Evolutionary conservation across 2,113 vertebrate species (phyloP), one percentile per base, ranked within the genome.

Genomic region (Tapirus terrestris): DNA sequence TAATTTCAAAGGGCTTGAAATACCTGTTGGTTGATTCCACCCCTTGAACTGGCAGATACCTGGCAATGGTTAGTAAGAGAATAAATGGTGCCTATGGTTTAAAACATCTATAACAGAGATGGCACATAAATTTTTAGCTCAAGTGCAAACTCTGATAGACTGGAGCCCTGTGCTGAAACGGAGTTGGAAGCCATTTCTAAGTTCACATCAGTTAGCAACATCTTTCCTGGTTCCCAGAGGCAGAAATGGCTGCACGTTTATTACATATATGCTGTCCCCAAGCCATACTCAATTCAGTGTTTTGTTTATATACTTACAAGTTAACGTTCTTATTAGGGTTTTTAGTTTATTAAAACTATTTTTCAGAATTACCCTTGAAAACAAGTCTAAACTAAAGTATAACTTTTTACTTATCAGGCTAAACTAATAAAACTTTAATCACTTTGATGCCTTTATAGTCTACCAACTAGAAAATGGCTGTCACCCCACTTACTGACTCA

Each of bases 351-450:
- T 96, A 76, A 96, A 95, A 83, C 70, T 67, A 53, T 75, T 97
- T 96, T 97, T 96, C 76, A 97, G 79, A 98, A 89, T 94, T 94
- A 92, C 31, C 20, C 43, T 95, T 91, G 81, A 90, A 97, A 97
- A 96, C 0, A 80, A 90, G 48, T 82, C 83, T 51, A 27, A 96
- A 87, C 61, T 80, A 20, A 96, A 89, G 53, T 86, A 5, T 75
- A 87, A 51, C 70, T 81, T 95, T 90, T 92, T 82, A 94, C 39
- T 96, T 81, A 53, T 68, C 58, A 88, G 43, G 51, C 17, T 93
- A 87, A 96, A 80, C 68, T 90, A 56, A 81, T 72, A 84, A 75
- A 21, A 77, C 76, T 65, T 82, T 36, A 87, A 89, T 95, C 91
- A 65, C 51, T 96, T 92, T 85, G 58, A 72, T 81, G 65, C 18